Base-by-base conservation (phyloP, 1,140 invertebrate genomes). In the Octopus bimaculoides region DNA sequence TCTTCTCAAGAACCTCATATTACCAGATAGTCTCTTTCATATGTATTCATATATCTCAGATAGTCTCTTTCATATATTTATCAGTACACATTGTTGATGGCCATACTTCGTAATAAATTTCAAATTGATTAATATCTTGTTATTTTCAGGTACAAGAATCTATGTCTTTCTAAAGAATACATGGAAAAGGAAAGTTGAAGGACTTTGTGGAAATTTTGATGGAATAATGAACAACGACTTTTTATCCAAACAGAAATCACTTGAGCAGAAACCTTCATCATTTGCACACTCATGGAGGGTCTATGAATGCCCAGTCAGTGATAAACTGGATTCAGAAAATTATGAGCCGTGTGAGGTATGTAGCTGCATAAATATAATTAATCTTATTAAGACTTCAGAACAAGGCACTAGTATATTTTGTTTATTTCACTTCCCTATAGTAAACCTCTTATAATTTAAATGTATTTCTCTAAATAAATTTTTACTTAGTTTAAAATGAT, bases 191-290 rank as follows among this genome's bases (percentile, higher is more conserved):
- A 86, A 93, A 90, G 92, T 96, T 1, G 93, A 93, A 90, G 96
- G 96, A 74, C 89, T 97, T 6, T 97, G 96, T 89, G 96, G 96
- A 1, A 96, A 97, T 88, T 97, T 94, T 88, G 96, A 97, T 87
- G 82, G 79, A 5, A 54, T 26, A 17, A 75, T 69, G 5, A 73
- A 76, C 61, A 82, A 86, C 75, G 84, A 87, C 56, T 96, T 96
- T 91, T 93, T 94, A 88, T 94, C 94, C 9, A 95, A 95, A 0
- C 91, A 90, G 4, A 94, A 94, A 1, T 86, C 94, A 52, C 89
- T 92, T 4, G 95, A 96, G 87, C 93, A 92, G 0, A 94, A 93
- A 17, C 90, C 77, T 9, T 56, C 93, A 0, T 89, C 95, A 10
- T 97, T 97, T 86, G 95, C 93, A 0, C 95, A 96, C 87, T 94